Base-by-base conservation (phyloP, 2,888 invertebrate genomes). In the Penaeus monodon region DNA sequence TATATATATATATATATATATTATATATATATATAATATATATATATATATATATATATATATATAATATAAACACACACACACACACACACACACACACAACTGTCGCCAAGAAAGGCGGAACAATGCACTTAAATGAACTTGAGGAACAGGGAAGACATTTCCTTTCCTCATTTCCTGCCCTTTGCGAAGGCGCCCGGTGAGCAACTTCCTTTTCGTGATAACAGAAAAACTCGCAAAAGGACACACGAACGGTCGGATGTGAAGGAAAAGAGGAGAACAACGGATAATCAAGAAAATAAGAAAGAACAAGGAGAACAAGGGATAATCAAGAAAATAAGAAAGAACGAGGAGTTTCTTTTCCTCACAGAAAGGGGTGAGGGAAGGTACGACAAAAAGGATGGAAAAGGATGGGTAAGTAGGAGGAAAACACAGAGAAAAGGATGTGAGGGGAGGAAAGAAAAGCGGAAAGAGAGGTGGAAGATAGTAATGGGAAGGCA, bases 1-100 rank as follows among this genome's bases (percentile, higher is more conserved):
- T n/a, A 68, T 68, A 68, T n/a, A 68, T 68, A 68, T n/a, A 68
- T 68, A 68, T n/a, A 68, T 68, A 68, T n/a, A 68, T 68, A 68
- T n/a, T 68, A 68, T n/a, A 68, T 68, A 68, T n/a, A 68, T 68
- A 68, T 6, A 68, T 68, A 68, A 68, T n/a, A 68, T 68, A 68
- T n/a, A 68, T 68, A 68, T n/a, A 68, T 68, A 68, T n/a, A 68
- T 17, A 68, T n/a, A 68, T 68, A 68, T n/a, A 68, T 68, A 68
- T n/a, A 68, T 68, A 68, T 68, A 68, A 68, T 68, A 29, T n/a
- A 68, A 7, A 29, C 1, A 49, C 14, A 7, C 10, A 68, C 12
- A 68, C 14, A 68, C 2, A 68, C 20, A 68, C 27, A 68, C 20
- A 68, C 12, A 68, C 29, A 68, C 10, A 24, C 29, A 68, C 12